A percentile compares a stretch with the other conserved stretches of the same genome.
Evolutionary conservation across 2,888 invertebrate genomes (phyloP).

Genomic region (Agrotis exclamationis): DNA sequence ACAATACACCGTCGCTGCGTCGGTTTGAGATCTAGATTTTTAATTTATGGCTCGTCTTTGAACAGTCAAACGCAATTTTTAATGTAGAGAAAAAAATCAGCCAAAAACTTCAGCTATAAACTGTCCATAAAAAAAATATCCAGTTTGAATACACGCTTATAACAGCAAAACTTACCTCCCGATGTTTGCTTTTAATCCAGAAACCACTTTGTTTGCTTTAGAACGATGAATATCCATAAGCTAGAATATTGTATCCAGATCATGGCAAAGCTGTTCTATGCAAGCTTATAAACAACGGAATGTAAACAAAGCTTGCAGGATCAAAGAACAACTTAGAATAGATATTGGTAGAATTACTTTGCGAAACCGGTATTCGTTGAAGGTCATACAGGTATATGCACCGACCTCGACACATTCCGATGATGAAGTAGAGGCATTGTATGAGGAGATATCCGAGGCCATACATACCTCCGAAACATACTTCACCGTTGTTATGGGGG

Average conservation of each 20-base stretch:
- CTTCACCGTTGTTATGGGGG: no score
- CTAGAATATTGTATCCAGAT: conserved; percentile 36
- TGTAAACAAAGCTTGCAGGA: conserved; percentile 20
- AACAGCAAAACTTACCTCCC: conserved; percentile 26
- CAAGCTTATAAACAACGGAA: conserved; percentile 20
- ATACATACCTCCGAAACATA: no score
- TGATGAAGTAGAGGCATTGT: no score
- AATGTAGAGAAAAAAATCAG: conserved; percentile 1
- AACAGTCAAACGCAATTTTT: background rate
- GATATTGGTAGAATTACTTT: conserved; percentile 11
- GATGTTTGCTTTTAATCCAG: conserved; percentile 52
- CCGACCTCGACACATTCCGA: no score
- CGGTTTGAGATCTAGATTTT: no score
- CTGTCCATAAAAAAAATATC: background rate
- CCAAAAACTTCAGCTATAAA: background rate
- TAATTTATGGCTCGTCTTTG: no score
- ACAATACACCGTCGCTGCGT: no score
- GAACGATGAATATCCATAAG: conserved; percentile 45
- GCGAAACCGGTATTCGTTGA: no score
- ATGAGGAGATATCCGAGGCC: no score
- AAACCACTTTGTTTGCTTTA: conserved; percentile 41
- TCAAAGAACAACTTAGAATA: conserved; percentile 12
- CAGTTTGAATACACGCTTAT: conserved; percentile 3
- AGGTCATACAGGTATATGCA: no score
- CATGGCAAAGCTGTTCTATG: conserved; percentile 20